phyloP scores from a whole-genome alignment of 2,888 invertebrate genomes.

The Ellobium chinense region DNA sequence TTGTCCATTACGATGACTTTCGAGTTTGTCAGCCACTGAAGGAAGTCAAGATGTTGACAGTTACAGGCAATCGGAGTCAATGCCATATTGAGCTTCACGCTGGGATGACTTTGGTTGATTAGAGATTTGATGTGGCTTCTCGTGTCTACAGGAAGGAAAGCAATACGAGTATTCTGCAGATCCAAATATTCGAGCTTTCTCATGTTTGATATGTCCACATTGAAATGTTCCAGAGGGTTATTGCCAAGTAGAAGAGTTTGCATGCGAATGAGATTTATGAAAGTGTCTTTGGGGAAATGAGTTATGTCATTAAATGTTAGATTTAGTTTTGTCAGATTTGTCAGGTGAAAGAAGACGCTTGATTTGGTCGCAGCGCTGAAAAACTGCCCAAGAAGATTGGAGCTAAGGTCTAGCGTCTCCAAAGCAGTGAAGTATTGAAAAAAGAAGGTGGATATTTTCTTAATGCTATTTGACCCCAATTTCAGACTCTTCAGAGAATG shows the following conservation, averaged over 20 bases:
- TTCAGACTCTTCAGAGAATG: not conserved
- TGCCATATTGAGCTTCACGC: not conserved
- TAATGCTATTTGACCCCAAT: not conserved
- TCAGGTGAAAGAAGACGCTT: not conserved
- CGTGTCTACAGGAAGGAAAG: not conserved
- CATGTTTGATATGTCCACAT: not conserved
- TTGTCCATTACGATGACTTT: not conserved
- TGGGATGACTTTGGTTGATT: not conserved
- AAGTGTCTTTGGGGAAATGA: not conserved
- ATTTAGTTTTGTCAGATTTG: not conserved
- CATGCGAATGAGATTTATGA: not conserved
- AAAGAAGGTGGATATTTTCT: not conserved
- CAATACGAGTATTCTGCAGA: not conserved
- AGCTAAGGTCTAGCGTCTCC: constrained; percentile 16
- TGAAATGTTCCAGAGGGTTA: not conserved
- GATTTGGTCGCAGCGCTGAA: not conserved
- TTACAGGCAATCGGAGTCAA: not conserved
- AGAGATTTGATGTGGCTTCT: not conserved
- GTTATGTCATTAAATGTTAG: not conserved
- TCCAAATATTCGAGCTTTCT: not conserved
- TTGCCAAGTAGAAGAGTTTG: not conserved
- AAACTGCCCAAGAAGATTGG: not conserved
- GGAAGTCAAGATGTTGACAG: not conserved
- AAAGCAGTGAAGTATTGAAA: constrained; percentile 12
- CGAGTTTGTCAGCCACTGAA: not conserved